phyloP scores from a whole-genome alignment of 2,797 vertebrate genomes.

The Falco novaeseelandiae region DNA sequence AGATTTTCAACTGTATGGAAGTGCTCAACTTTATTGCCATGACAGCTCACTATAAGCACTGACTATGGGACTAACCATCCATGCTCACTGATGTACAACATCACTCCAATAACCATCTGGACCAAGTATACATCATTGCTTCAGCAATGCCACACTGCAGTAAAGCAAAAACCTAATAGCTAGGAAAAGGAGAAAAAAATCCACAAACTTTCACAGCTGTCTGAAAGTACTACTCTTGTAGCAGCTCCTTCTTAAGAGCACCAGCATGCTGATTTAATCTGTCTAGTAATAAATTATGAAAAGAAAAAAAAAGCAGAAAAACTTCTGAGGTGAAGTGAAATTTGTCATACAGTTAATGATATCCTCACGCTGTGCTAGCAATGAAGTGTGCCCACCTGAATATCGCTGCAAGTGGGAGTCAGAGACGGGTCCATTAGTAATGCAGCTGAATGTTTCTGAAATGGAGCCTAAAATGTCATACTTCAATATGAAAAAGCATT shows the following conservation, averaged over 20 bases:
- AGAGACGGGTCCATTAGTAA: slow-evolving; percentile 14
- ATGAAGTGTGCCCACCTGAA: slow-evolving; percentile 36
- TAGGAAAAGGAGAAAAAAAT: not conserved
- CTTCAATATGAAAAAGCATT: not conserved
- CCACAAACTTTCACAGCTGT: not conserved
- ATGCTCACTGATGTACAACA: not conserved
- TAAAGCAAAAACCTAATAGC: not conserved
- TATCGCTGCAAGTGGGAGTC: not conserved
- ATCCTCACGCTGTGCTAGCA: not conserved
- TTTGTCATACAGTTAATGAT: slow-evolving; percentile 39
- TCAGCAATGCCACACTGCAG: not conserved
- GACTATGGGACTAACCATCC: not conserved
- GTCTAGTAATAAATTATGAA: not conserved
- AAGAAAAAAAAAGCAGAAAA: not conserved
- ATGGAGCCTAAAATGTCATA: slow-evolving; percentile 42
- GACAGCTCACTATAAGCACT: not conserved
- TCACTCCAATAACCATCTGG: not conserved
- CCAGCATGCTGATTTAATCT: not conserved
- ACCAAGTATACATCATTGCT: not conserved
- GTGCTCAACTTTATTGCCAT: not conserved
- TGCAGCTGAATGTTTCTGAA: not conserved
- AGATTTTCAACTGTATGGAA: not conserved
- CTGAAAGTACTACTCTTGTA: not conserved
- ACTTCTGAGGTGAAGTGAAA: not conserved
- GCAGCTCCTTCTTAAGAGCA: not conserved